Evolutionary conservation across 2,113 vertebrate species (phyloP).

Genomic region (Pimephales promelas): DNA sequence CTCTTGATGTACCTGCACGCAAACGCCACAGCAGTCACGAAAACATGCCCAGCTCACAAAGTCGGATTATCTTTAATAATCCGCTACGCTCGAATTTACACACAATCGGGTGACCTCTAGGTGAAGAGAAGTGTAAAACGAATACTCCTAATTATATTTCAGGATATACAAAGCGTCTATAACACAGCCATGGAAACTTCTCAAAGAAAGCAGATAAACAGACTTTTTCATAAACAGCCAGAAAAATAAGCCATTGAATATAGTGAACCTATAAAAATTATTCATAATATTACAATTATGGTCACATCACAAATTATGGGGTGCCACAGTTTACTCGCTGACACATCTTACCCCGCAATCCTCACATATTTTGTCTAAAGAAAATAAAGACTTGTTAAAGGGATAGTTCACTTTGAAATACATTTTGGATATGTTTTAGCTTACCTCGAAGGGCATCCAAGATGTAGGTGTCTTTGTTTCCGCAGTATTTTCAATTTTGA

Average conservation of each 20-base stretch:
- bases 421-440: no score
- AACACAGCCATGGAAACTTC: no score
- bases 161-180: neutral
- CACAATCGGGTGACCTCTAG: neutral
- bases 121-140: neutral
- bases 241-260: no score
- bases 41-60: neutral
- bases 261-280: no score
- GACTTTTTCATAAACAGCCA: neutral
- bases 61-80: neutral
- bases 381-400: neutral
- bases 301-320: no score
- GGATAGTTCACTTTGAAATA: no score
- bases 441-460: no score
- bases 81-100: neutral
- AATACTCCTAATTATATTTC: neutral
- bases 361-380: neutral
- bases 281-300: no score
- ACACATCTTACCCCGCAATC: neutral
- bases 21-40: constrained; percentile 14
- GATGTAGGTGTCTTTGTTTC: no score
- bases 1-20: constrained; percentile 82
- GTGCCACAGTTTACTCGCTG: neutral
- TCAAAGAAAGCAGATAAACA: no score
- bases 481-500: no score